Evolutionary conservation across 2,113 vertebrate genomes (phyloP).

Genomic region (Pimephales promelas): DNA sequence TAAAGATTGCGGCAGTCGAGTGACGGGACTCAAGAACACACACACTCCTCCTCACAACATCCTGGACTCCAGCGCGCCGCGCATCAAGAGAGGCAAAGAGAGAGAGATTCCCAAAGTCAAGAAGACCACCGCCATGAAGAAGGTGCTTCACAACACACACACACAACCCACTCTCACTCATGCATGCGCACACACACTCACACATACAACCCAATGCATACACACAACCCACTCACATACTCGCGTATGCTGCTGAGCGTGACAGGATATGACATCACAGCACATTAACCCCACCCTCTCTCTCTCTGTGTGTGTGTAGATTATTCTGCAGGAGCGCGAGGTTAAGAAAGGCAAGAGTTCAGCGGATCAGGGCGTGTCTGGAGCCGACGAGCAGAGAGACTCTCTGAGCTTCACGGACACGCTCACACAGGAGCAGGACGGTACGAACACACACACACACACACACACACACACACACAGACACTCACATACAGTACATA

Average conservation of each 20-base stretch:
- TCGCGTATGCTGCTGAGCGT: not conserved
- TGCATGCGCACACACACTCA: too few species aligned
- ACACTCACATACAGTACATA: too few species aligned
- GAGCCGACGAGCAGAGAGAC: constrained; percentile 85
- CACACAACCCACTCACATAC: too few species aligned
- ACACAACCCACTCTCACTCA: not conserved
- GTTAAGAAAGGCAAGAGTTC: constrained; percentile 92
- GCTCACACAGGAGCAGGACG: constrained; percentile 91
- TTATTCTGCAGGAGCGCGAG: constrained; percentile 97
- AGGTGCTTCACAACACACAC: constrained; percentile 74
- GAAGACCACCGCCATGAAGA: constrained; percentile 96
- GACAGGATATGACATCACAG: constrained; percentile 22
- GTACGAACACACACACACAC: constrained; percentile 64
- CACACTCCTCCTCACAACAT: constrained; percentile 82
- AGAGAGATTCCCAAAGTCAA: constrained; percentile 95
- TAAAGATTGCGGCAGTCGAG: constrained; percentile 62
- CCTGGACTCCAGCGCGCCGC: constrained; percentile 88
- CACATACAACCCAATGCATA: too few species aligned
- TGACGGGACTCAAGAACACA: constrained; percentile 77
- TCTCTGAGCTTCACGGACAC: constrained; percentile 82
- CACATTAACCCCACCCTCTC: not conserved
- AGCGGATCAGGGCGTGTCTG: constrained; percentile 80
- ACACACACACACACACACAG: too few species aligned
- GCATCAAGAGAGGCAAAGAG: constrained; percentile 93
- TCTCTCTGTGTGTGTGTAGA: constrained; percentile 72